A percentile compares a stretch with the other conserved stretches of the same genome.
These are phyloP conservation scores for Alca torda DNA, from an alignment of 2,797 vertebrate genomes.

Conservation along the genomic window DNA sequence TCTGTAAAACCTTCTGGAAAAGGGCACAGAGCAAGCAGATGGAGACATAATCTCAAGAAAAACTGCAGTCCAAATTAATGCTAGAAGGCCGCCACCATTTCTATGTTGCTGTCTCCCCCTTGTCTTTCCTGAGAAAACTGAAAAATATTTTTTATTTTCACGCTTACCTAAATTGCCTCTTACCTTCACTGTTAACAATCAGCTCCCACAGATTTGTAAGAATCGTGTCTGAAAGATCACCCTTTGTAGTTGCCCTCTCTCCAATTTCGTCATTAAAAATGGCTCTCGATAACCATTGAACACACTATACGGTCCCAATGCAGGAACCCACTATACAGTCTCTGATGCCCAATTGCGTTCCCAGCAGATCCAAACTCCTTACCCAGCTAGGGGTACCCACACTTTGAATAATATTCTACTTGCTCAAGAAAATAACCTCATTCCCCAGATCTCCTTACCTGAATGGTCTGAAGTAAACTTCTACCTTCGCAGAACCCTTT, in stretches of 20 bases:
- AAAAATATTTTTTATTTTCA: background rate
- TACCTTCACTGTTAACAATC: background rate
- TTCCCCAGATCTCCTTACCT: background rate
- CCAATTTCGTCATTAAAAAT: background rate
- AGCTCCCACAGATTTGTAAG: background rate
- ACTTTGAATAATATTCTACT: background rate
- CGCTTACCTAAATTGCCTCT: background rate
- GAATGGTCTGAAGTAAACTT: background rate
- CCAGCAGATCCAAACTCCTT: background rate
- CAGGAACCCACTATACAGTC: background rate
- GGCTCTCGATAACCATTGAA: background rate
- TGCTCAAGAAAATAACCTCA: background rate
- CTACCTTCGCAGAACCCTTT: background rate
- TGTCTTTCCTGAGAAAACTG: background rate
- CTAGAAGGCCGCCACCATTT: background rate
- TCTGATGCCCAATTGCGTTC: background rate
- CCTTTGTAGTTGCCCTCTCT: background rate
- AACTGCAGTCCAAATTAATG: background rate
- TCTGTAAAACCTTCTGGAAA: background rate
- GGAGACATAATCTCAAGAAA: background rate
- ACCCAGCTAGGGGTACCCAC: background rate
- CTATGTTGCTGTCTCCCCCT: background rate
- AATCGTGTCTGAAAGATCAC: background rate
- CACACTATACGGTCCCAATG: background rate
- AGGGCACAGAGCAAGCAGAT: background rate